Conservation (phyloP, 2,113 vertebrate species). For the Ictalurus furcatus region DNA sequence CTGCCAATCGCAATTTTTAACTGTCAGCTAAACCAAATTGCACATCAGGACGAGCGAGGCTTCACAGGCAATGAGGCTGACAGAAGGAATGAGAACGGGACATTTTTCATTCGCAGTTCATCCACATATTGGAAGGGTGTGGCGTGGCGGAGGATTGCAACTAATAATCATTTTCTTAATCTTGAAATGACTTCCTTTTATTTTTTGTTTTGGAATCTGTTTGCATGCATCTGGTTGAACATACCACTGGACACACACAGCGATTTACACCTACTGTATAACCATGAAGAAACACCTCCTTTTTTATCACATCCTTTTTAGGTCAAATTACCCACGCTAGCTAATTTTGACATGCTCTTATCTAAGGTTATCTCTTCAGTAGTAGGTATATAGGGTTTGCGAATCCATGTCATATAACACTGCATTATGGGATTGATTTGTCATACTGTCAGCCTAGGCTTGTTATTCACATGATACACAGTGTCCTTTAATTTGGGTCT, state of each 20-base stretch:
- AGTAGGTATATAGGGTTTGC: not conserved
- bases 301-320: not conserved
- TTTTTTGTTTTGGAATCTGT: not conserved
- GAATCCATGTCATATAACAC: not conserved
- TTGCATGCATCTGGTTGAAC: too few species aligned
- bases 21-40: conserved; percentile 92
- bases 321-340: not conserved
- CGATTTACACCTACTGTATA: not conserved
- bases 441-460: not conserved
- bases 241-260: not conserved
- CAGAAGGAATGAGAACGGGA: conserved; percentile 69
- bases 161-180: conserved; percentile 20
- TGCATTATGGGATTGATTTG: conserved; percentile 6
- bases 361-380: not conserved
- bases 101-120: conserved; percentile 81
- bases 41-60: conserved; percentile 79
- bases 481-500: not conserved
- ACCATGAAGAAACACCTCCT: not conserved
- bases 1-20: conserved; percentile 89
- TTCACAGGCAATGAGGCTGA: conserved; percentile 78
- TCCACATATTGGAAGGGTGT: conserved; percentile 45
- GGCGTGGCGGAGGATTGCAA: not conserved
- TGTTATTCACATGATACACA: not conserved
- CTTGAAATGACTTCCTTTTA: not conserved
- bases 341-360: not conserved